phyloP scores from a whole-genome alignment of 2,888 invertebrate species.

The Leucophora obtusa region DNA sequence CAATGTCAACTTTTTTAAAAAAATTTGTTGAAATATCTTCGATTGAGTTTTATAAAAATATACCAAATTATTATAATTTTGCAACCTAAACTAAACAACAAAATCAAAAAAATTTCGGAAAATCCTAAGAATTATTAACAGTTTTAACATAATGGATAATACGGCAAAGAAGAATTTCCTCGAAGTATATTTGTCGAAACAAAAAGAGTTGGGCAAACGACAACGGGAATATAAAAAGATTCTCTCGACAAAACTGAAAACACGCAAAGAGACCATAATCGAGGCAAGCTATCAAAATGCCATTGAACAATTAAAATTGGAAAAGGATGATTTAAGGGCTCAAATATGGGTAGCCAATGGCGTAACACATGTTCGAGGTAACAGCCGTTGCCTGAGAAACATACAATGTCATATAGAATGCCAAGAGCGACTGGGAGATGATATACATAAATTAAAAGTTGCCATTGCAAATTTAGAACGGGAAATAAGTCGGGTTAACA shows the following conservation, averaged over 20 bases:
- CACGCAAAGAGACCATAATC: conserved; percentile 73
- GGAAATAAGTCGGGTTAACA: conserved; percentile 73
- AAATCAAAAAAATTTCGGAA: neutral
- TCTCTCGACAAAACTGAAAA: conserved; percentile 71
- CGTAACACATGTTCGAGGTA: conserved; percentile 69
- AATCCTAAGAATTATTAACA: neutral
- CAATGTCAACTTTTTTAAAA: no score
- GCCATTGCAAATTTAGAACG: conserved; percentile 73
- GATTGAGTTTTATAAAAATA: neutral
- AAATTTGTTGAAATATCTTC: neutral
- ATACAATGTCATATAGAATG: conserved; percentile 75
- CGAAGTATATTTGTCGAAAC: conserved; percentile 70
- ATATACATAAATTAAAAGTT: conserved; percentile 72
- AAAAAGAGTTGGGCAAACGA: conserved; percentile 73
- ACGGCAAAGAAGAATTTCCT: conserved; percentile 68
- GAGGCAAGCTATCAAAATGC: conserved; percentile 73
- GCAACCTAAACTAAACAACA: neutral
- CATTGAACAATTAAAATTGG: conserved; percentile 71
- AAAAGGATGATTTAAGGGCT: conserved; percentile 73
- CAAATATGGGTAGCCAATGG: conserved; percentile 76
- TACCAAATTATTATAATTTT: neutral
- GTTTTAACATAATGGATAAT: conserved; percentile 44
- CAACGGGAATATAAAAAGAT: conserved; percentile 76
- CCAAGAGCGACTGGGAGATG: conserved; percentile 72
- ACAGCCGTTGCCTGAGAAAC: conserved; percentile 68